Evolutionary conservation across 2,888 invertebrate species (phyloP).

Genomic region (Drosophila suboccidentalis): DNA sequence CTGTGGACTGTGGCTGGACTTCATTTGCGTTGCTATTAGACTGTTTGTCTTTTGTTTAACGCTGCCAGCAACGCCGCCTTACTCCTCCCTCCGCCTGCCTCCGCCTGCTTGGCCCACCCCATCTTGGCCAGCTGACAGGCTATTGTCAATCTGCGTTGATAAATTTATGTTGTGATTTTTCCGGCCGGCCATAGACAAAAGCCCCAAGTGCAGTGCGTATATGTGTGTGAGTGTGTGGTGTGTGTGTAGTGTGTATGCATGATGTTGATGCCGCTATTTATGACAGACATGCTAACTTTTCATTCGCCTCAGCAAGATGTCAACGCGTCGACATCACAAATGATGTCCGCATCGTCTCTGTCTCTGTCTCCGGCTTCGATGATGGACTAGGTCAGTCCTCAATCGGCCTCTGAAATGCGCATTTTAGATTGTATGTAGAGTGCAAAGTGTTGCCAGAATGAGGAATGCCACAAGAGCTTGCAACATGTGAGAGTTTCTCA

Average conservation of each 20-base stretch:
- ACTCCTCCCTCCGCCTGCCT: background rate
- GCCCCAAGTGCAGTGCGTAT: constrained; percentile 31
- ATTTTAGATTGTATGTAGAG: constrained; percentile 1
- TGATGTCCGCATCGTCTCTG: constrained; percentile 46
- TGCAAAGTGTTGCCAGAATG: background rate
- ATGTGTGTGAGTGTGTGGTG: background rate
- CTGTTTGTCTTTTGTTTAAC: constrained; percentile 76
- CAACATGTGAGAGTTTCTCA: constrained; percentile 50
- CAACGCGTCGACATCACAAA: constrained; percentile 58
- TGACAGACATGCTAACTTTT: constrained; percentile 56
- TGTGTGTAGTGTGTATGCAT: background rate
- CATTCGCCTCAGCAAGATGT: constrained; percentile 65
- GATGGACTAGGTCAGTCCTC: constrained; percentile 65
- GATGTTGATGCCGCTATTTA: constrained; percentile 48
- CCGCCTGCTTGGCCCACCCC: background rate
- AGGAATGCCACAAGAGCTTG: background rate
- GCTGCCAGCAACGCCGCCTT: constrained; percentile 24
- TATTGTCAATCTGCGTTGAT: constrained; percentile 75
- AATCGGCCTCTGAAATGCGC: constrained; percentile 5
- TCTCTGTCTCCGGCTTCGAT: constrained; percentile 12
- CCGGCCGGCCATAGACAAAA: constrained; percentile 47
- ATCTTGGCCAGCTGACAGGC: constrained; percentile 36
- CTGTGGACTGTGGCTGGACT: constrained; percentile 45
- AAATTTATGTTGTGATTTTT: constrained; percentile 72
- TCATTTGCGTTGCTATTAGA: constrained; percentile 68